phyloP scores from a whole-genome alignment of 2,888 invertebrate genomes.

The Macrosoma leucophasiata region DNA sequence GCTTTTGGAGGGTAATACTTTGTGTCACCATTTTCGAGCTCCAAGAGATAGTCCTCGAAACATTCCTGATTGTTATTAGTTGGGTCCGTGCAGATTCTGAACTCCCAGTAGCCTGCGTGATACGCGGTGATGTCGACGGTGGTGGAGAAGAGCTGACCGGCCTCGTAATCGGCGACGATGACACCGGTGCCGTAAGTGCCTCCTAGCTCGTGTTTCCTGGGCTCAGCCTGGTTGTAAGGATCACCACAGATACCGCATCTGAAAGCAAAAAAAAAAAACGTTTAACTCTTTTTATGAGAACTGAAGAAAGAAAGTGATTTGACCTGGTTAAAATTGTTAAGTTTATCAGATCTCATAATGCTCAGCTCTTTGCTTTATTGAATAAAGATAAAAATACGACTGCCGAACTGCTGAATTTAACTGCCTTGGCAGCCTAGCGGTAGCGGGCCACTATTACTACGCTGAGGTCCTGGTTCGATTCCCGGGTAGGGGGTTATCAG shows the following conservation, averaged over 20 bases:
- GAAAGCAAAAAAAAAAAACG: no score
- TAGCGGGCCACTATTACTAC: no score
- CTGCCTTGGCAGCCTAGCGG: no score
- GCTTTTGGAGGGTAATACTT: slow-evolving; percentile 82
- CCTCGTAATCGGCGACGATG: slow-evolving; percentile 81
- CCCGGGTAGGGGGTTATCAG: no score
- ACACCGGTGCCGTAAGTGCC: slow-evolving; percentile 86
- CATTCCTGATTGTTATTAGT: slow-evolving; percentile 81
- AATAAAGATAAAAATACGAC: no score
- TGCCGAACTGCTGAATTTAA: no score
- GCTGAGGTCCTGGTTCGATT: no score
- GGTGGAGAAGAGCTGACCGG: slow-evolving; percentile 78
- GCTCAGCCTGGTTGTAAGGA: slow-evolving; percentile 80
- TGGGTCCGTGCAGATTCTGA: slow-evolving; percentile 85
- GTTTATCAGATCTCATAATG: no score
- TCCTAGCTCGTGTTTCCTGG: slow-evolving; percentile 86
- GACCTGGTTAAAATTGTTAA: no score
- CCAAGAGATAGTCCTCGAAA: slow-evolving; percentile 80
- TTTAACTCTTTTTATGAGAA: no score
- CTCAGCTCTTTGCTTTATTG: no score
- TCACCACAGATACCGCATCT: slow-evolving; percentile 90
- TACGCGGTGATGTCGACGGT: slow-evolving; percentile 87
- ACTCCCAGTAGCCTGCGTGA: slow-evolving; percentile 89
- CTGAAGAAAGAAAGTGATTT: no score
- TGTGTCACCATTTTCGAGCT: slow-evolving; percentile 68